Percentiles rank a stretch among this genome's conserved stretches.
Conservation (phyloP, 2,113 vertebrate species). For the Hippocampus guttulatus region DNA sequence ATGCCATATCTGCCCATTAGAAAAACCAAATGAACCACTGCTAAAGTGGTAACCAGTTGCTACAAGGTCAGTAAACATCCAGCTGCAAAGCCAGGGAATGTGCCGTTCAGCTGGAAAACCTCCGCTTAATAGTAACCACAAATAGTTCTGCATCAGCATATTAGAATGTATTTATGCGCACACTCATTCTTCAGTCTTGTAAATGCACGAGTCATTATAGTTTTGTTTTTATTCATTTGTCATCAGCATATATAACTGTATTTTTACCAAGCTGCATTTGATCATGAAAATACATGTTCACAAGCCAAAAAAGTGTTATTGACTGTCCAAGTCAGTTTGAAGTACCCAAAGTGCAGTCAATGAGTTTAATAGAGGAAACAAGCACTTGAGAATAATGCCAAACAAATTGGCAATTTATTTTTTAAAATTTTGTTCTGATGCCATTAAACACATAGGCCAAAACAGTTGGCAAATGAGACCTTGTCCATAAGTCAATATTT, state of each 20-base stretch:
- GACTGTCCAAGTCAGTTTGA: background rate
- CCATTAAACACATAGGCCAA: background rate
- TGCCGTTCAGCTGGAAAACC: slow-evolving; percentile 7
- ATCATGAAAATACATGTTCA: slow-evolving; percentile 48
- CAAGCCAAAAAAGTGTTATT: slow-evolving; percentile 6
- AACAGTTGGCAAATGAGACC: background rate
- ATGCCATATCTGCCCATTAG: slow-evolving; percentile 48
- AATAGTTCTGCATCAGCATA: slow-evolving; percentile 28
- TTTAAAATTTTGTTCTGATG: background rate
- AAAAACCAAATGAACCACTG: slow-evolving; percentile 62
- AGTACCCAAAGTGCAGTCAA: background rate
- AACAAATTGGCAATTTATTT: no score
- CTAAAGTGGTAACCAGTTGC: slow-evolving; percentile 27
- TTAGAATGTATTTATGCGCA: slow-evolving; percentile 71
- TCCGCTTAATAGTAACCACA: background rate
- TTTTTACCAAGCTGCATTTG: slow-evolving; percentile 62
- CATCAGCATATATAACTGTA: slow-evolving; percentile 63
- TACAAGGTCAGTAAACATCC: slow-evolving; percentile 32
- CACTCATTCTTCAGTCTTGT: slow-evolving; percentile 63
- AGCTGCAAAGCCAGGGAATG: slow-evolving; percentile 47
- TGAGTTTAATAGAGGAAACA: no score
- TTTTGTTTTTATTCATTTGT: slow-evolving; percentile 83
- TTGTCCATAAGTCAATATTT: slow-evolving; percentile 2
- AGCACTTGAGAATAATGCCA: no score
- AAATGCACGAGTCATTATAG: slow-evolving; percentile 66